Base-by-base conservation (phyloP, 1,140 invertebrate species). In the Trachymyrmex septentrionalis region DNA sequence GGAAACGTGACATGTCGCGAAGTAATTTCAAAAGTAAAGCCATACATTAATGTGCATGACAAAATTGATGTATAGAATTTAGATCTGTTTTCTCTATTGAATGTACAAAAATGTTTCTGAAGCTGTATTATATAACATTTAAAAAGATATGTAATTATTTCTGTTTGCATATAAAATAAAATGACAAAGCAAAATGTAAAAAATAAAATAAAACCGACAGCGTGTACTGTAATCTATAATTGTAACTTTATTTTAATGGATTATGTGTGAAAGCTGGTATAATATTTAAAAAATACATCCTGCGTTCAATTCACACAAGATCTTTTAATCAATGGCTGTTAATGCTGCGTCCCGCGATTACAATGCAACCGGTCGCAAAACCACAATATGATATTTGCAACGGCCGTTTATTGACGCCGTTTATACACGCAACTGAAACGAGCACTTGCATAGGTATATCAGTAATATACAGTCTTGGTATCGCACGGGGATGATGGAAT, bases 381-480 rank as follows among this genome's bases (percentile, higher is more conserved):
- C 69, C 44, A 55, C 55, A 48, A 50, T 75, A 50, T 53, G 24
- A 81, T 84, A 27, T 75, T 75, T 34, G 69, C 27, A 61, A 84
- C 24, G n/a, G 27, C 69, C 24, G 67, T 61, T 59, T 61, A 73
- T 84, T 57, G 80, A 82, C 53, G n/a, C 38, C 71, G 71, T 73
- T 75, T 57, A 75, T 75, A 59, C 34, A 73, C 67, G 67, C 55
- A 75, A 63, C 69, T 84, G 80, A 50, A 24, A 34, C 38, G 38
- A n/a, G 27, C 55, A 75, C 19, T 34, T 50, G 69, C 44, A 75
- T 50, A 38, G 38, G 38, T 50, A 14, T 38, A 59, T 19, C 38
- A 24, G 55, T 48, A 72, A 84, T 61, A 61, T 84, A 14, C 55
- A 34, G 55, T 63, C 27, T 73, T 24, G 69, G 14, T 84, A 84